phyloP scores from a whole-genome alignment of 2,888 invertebrate genomes.

The Pomacea canaliculata region DNA sequence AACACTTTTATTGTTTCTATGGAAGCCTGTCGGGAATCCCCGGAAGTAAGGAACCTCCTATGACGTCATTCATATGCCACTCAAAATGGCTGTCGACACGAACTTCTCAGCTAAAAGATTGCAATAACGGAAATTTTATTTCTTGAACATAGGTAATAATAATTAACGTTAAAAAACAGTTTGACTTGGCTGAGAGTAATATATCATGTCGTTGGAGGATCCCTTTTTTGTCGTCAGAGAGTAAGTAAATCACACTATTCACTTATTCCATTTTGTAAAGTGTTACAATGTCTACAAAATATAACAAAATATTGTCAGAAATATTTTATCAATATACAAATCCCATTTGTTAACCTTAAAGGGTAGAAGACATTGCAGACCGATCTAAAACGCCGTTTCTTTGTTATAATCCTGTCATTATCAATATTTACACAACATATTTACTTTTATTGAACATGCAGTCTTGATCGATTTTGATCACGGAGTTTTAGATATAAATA shows the following conservation, averaged over 20 bases:
- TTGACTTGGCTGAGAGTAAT: not conserved
- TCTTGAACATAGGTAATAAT: not conserved
- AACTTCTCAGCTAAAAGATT: not conserved
- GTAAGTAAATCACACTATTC: conserved; percentile 77
- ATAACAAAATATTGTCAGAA: too few species aligned
- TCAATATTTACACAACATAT: too few species aligned
- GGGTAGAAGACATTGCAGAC: too few species aligned
- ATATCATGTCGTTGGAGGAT: conserved; percentile 93
- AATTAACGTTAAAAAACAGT: not conserved
- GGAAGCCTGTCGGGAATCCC: conserved; percentile 16
- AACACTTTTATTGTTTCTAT: conserved; percentile 1
- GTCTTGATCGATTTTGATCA: too few species aligned
- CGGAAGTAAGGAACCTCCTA: conserved; percentile 13
- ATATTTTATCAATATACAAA: too few species aligned
- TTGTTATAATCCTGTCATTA: too few species aligned
- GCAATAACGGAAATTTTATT: not conserved
- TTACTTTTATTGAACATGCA: too few species aligned
- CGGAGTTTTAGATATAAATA: too few species aligned
- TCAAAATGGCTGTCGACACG: conserved; percentile 18
- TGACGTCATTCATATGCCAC: conserved; percentile 11
- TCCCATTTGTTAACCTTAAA: too few species aligned
- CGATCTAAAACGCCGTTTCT: too few species aligned
- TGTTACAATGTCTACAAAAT: too few species aligned
- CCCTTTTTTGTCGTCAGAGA: conserved; percentile 99
- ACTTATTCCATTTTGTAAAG: too few species aligned